Percentiles rank a stretch among this genome's conserved stretches.
Evolutionary conservation across 2,888 invertebrate genomes (phyloP).

Genomic region (Strigamia crassipes): DNA sequence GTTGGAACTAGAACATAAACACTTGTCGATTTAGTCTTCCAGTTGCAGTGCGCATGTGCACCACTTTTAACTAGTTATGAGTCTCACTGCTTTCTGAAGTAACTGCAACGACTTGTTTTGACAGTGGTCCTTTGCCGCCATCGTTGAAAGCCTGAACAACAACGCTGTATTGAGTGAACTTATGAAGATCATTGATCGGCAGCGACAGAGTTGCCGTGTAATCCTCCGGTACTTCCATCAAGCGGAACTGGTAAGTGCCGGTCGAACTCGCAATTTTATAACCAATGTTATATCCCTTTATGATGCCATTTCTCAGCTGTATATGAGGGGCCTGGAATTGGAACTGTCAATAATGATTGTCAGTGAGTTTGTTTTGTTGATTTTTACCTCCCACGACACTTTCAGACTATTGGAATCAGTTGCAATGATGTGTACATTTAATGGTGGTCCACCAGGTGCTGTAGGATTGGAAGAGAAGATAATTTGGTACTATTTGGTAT

Average conservation of each 20-base stretch:
- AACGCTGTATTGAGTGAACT: constrained; percentile 57
- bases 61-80: too few relatives aligned
- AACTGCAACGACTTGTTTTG: constrained; percentile 54
- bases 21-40: background rate
- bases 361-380: too few relatives aligned
- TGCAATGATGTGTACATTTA: background rate
- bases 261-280: background rate
- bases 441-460: background rate
- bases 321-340: background rate
- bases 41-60: too few relatives aligned
- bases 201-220: background rate
- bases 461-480: too few relatives aligned
- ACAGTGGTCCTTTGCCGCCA: constrained; percentile 57
- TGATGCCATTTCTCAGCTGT: constrained; percentile 4
- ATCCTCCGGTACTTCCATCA: constrained; percentile 13
- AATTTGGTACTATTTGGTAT: too few relatives aligned
- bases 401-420: background rate
- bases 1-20: constrained; percentile 55
- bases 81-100: constrained; percentile 58
- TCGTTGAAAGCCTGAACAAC: constrained; percentile 58
- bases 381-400: background rate
- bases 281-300: constrained; percentile 5
- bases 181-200: background rate
- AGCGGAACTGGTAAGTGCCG: background rate
- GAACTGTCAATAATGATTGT: too few relatives aligned